A percentile compares a stretch with the other conserved stretches of the same genome.
phyloP scores from a whole-genome alignment of 2,113 vertebrate species.

The Panthera uncia region DNA sequence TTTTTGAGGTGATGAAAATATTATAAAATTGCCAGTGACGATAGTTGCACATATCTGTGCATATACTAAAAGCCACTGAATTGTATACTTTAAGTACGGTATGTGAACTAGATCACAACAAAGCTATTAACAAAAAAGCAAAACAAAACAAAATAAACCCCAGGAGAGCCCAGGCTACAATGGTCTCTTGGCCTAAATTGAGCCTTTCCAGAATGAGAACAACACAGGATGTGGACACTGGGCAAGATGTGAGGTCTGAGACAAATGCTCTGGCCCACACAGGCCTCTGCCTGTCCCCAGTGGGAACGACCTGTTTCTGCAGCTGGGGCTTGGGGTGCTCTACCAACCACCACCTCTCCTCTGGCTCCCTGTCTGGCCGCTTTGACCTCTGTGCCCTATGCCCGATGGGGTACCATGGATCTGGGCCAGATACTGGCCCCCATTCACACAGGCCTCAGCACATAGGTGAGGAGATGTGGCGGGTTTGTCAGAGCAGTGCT shows the following conservation, averaged over 20 bases:
- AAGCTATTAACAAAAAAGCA: background rate
- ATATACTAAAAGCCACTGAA: background rate
- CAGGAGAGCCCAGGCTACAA: background rate
- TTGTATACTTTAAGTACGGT: background rate
- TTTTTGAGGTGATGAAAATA: background rate
- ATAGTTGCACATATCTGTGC: background rate
- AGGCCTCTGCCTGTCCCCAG: background rate
- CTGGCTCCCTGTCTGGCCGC: background rate
- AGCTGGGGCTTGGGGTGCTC: background rate
- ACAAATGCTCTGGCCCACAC: rapidly evolving
- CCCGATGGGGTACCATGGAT: rapidly evolving
- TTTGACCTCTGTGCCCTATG: background rate
- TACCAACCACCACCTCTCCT: background rate
- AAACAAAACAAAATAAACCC: background rate
- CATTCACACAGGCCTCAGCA: background rate
- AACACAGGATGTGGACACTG: background rate
- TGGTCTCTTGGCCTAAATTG: background rate
- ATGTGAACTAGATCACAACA: background rate
- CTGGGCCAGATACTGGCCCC: background rate
- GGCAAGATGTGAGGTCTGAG: background rate
- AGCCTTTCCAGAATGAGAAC: background rate
- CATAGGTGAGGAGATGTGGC: rapidly evolving
- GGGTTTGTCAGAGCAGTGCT: background rate
- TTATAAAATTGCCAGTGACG: background rate
- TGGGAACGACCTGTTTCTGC: rapidly evolving